These are phyloP conservation scores for Danio choprae DNA, from an alignment of 2,797 vertebrate genomes.

Conservation along the genomic window DNA sequence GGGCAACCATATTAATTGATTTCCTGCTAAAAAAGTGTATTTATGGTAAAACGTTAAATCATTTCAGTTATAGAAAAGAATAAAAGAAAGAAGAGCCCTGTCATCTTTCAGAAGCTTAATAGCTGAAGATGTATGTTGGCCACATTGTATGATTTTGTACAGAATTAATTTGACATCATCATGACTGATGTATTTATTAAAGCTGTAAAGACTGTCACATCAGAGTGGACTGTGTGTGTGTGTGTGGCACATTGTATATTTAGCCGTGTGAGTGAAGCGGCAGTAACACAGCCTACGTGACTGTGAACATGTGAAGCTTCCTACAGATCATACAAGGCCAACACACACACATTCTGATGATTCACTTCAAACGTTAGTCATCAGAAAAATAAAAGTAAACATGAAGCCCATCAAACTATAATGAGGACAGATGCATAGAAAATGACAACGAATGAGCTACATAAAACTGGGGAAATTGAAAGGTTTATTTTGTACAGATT, in stretches of 20 bases:
- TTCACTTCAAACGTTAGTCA: constrained; percentile 42
- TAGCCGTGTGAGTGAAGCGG: constrained; percentile 38
- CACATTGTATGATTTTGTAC: not conserved
- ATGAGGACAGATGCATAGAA: not conserved
- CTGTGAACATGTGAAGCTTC: constrained; percentile 20
- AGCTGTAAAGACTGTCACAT: not conserved
- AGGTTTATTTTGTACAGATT: too few relatives aligned
- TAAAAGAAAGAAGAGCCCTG: not conserved
- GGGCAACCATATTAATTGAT: not conserved
- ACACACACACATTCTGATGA: constrained; percentile 29
- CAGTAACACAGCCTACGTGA: constrained; percentile 50
- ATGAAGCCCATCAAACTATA: not conserved
- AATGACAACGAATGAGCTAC: too few relatives aligned
- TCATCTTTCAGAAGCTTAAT: not conserved
- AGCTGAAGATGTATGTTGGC: not conserved
- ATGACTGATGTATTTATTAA: not conserved
- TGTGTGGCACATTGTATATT: constrained; percentile 12
- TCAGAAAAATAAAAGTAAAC: not conserved
- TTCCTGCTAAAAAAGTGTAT: not conserved
- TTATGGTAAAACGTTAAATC: not conserved
- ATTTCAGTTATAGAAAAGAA: not conserved
- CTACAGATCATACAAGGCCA: not conserved
- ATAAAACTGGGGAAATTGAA: too few relatives aligned
- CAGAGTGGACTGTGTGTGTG: not conserved
- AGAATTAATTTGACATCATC: not conserved